Percentiles rank a stretch among this genome's conserved stretches.
These are phyloP conservation scores for Salminus brasiliensis DNA, from an alignment of 2,113 vertebrate genomes.

Conservation along the genomic window DNA sequence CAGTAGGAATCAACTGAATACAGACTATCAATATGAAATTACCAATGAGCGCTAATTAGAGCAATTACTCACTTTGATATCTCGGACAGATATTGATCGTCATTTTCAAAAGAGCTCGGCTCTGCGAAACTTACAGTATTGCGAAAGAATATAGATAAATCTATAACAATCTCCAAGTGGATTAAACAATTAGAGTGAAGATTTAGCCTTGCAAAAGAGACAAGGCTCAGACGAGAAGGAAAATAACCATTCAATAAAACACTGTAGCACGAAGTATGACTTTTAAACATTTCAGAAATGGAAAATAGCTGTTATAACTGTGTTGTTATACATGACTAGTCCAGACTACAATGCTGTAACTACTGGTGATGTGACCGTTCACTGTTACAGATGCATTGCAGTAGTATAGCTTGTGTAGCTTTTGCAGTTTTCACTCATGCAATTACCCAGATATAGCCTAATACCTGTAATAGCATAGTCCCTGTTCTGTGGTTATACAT, in stretches of 20 bases:
- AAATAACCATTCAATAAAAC: slow-evolving; percentile 20
- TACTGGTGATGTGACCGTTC: no score
- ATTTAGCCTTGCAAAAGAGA: slow-evolving; percentile 22
- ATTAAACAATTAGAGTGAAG: slow-evolving; percentile 35
- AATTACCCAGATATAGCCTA: no score
- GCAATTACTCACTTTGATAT: slow-evolving; percentile 77
- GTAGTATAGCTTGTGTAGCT: no score
- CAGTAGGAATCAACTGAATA: slow-evolving; percentile 27
- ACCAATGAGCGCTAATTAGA: slow-evolving; percentile 77
- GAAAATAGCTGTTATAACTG: no score
- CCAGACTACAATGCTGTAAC: no score
- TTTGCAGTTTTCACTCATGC: no score
- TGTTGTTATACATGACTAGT: no score
- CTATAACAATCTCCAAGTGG: slow-evolving; percentile 33
- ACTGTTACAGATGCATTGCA: no score
- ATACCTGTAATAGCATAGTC: no score
- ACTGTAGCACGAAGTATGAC: no score
- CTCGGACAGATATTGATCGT: slow-evolving; percentile 69
- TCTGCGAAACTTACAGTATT: slow-evolving; percentile 25
- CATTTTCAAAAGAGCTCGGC: slow-evolving; percentile 53
- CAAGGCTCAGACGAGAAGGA: neutral
- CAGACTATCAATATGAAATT: slow-evolving; percentile 57
- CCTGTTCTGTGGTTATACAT: no score
- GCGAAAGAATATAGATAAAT: slow-evolving; percentile 47
- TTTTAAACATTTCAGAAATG: neutral